Evolutionary conservation across 53 echinoderm and acorn worm genomes (phyloP).

Genomic region (Holothuria leucospilota): DNA sequence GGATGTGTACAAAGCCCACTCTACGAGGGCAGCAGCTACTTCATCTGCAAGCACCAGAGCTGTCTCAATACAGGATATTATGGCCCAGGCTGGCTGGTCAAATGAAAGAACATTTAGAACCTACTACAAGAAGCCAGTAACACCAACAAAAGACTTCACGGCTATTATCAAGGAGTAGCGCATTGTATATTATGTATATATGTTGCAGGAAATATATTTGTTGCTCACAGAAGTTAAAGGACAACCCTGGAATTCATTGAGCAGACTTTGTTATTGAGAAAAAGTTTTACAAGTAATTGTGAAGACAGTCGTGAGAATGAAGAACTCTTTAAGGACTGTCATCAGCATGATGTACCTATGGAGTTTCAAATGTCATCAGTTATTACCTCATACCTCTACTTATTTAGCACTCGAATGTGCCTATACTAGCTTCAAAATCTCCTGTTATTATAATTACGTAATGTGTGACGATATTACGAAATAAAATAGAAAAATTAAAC

Average conservation of each 20-base stretch:
- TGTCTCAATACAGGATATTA: background rate
- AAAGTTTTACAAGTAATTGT: background rate
- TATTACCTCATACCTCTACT: background rate
- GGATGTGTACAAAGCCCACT: slow-evolving; percentile 46
- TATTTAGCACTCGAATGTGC: slow-evolving; percentile 11
- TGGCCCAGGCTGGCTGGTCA: slow-evolving; percentile 19
- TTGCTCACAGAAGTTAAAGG: no score
- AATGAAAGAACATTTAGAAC: slow-evolving; percentile 42
- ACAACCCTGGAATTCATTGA: background rate
- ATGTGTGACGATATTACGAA: slow-evolving; percentile 29
- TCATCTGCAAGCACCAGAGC: background rate
- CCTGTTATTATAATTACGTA: slow-evolving; percentile 7
- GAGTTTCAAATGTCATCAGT: background rate
- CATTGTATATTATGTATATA: no score
- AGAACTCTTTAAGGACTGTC: no score
- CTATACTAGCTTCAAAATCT: slow-evolving; percentile 32
- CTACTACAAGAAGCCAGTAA: slow-evolving; percentile 35
- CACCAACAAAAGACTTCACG: background rate
- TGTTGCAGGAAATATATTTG: no score
- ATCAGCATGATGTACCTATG: background rate
- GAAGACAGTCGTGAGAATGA: no score
- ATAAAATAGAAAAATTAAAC: slow-evolving; percentile 48
- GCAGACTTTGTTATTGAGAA: background rate
- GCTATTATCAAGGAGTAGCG: background rate
- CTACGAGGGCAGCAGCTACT: slow-evolving; percentile 16